Percentiles rank a stretch among this genome's conserved stretches.
phyloP scores from a whole-genome alignment of 2,797 vertebrate species.

The Lacerta agilis region DNA sequence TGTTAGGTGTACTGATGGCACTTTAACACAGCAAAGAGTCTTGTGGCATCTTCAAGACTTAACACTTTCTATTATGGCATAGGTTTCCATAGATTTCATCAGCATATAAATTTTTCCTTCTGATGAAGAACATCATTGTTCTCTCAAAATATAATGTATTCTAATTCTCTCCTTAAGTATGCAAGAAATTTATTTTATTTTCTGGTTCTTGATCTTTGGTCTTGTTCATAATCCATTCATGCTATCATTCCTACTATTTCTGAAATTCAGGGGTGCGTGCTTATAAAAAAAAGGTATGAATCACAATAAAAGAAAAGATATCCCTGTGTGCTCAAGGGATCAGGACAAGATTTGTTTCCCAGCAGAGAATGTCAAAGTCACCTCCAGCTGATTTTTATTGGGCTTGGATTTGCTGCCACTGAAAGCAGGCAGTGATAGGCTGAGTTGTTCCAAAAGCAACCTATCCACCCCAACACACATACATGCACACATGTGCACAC shows the following conservation, averaged over 20 bases:
- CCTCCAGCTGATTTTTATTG: not conserved
- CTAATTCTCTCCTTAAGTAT: not conserved
- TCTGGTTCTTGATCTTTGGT: too few species aligned
- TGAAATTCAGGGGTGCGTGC: not conserved
- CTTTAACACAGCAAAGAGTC: not conserved
- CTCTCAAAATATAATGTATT: not conserved
- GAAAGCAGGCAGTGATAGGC: too few species aligned
- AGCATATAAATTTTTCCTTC: not conserved
- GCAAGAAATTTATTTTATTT: not conserved
- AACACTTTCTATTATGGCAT: not conserved
- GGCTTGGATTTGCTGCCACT: too few species aligned
- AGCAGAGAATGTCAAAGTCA: not conserved
- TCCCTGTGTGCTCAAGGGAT: not conserved
- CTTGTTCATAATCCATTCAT: not conserved
- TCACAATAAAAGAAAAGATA: not conserved
- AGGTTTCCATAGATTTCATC: not conserved
- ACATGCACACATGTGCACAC: too few species aligned
- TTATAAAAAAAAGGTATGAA: not conserved
- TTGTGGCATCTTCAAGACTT: not conserved
- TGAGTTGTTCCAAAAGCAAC: too few species aligned
- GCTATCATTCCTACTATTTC: not conserved
- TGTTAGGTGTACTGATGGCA: not conserved
- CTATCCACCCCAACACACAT: too few species aligned
- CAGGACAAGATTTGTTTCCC: not conserved
- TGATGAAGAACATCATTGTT: not conserved